These are phyloP conservation scores for Perccottus glenii DNA, from an alignment of 2,113 vertebrate species.

Conservation along the genomic window DNA sequence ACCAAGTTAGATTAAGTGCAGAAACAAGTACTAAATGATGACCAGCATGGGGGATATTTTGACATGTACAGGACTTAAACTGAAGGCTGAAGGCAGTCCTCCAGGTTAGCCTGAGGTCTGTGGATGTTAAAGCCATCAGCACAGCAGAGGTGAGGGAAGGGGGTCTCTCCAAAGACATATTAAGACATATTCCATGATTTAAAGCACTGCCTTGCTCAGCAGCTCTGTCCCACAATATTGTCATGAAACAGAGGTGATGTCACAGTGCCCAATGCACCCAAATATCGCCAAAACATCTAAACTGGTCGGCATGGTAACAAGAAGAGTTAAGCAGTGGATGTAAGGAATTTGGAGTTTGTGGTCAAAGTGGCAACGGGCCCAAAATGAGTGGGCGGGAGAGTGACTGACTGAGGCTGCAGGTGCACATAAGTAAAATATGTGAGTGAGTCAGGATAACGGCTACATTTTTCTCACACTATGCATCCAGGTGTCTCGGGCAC, in stretches of 20 bases:
- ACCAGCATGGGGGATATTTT: too few species aligned
- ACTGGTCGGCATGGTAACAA: conserved; percentile 54
- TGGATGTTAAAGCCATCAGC: conserved; percentile 75
- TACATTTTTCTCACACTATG: conserved; percentile 60
- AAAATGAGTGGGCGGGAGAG: conserved; percentile 20
- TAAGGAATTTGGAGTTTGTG: conserved; percentile 22
- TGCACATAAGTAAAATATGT: conserved; percentile 16
- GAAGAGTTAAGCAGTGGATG: conserved; percentile 19
- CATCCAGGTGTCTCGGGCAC: conserved; percentile 55
- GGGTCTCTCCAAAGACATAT: conserved; percentile 68
- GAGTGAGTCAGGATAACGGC: conserved; percentile 4
- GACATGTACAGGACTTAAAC: not conserved
- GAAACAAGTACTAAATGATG: too few species aligned
- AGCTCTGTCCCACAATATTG: conserved; percentile 65
- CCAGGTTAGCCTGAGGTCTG: conserved; percentile 56
- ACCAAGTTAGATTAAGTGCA: not conserved
- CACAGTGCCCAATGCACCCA: conserved; percentile 47
- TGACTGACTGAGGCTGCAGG: conserved; percentile 39
- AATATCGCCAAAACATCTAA: conserved; percentile 60
- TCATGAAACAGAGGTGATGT: conserved; percentile 72
- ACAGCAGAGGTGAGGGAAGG: conserved; percentile 51
- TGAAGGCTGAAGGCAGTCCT: not conserved
- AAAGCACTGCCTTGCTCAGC: conserved; percentile 61
- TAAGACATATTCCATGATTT: conserved; percentile 71
- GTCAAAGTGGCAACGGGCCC: conserved; percentile 26